Base-by-base conservation (phyloP, 1,140 invertebrate species). In the Apolygus lucorum region DNA sequence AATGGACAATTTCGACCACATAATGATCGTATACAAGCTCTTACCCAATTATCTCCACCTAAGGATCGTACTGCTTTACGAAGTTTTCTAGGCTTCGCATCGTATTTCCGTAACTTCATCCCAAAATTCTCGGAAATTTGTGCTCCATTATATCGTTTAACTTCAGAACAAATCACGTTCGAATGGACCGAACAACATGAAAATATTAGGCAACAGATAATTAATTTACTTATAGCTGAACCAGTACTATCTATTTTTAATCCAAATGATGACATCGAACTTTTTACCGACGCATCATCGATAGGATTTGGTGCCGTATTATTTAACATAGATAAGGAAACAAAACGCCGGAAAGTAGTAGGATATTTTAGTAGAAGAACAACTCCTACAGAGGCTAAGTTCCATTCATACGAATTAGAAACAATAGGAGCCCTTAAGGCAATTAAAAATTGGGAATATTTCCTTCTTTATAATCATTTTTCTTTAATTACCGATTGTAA, bases 161-260 rank as follows among this genome's bases (percentile, higher is more conserved):
- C 52, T 66, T 1, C 29, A 52, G 52, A 8, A 27, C 14, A 22
- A 27, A 1, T 22, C 14, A 52, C 59, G 25, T 68, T 24, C 13
- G n/a, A 49, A 25, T 68, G 70, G 28, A 4, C 49, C 1, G 17
- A 14, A 11, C 8, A 62, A 22, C 25, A 71, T 1, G 42, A 70
- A 34, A 26, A 54, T 8, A 29, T 49, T 49, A 49, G 34, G 17
- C 34, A 13, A 22, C 14, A n/a, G n/a, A n/a, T n/a, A n/a, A n/a
- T n/a, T n/a, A n/a, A n/a, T n/a, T n/a, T n/a, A n/a, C n/a, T n/a
- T n/a, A n/a, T n/a, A n/a, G n/a, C n/a, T n/a, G n/a, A n/a, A n/a
- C 78, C 78, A 11, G 72, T 80, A 8, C 68, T 80, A 14, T 66
- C 52, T 13, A 78, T 80, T 29, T 80, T 75, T 66, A 72, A 78